Evolutionary conservation across 1,140 invertebrate genomes (phyloP).

Genomic region (Kradibia gibbosae): DNA sequence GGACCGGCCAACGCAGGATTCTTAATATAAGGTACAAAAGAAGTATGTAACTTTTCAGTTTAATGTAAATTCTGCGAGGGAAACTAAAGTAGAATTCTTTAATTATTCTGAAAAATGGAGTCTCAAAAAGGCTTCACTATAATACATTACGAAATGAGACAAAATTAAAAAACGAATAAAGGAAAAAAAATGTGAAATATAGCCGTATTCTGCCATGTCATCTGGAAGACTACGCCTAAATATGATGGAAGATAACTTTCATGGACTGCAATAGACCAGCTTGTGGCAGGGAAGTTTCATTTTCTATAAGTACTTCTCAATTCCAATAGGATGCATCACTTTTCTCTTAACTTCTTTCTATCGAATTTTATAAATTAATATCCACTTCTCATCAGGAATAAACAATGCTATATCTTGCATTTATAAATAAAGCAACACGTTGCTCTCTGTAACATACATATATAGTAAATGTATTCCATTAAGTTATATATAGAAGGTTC

Average conservation of each 20-base stretch:
- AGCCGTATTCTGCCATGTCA: constrained; percentile 68
- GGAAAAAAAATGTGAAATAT: constrained; percentile 55
- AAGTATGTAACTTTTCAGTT: constrained; percentile 18
- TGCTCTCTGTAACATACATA: not conserved
- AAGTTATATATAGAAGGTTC: too few relatives aligned
- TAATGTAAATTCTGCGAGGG: too few relatives aligned
- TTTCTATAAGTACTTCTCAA: constrained; percentile 72
- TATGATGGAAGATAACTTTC: constrained; percentile 66
- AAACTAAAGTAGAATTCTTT: too few relatives aligned
- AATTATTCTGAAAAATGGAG: not conserved
- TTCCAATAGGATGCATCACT: constrained; percentile 63
- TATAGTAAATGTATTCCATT: not conserved
- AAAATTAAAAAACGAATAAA: constrained; percentile 53
- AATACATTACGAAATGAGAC: constrained; percentile 52
- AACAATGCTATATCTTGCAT: not conserved
- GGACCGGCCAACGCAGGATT: not conserved
- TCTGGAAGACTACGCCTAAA: constrained; percentile 66
- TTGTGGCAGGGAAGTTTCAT: constrained; percentile 74
- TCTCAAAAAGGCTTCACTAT: constrained; percentile 49
- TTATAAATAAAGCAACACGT: not conserved
- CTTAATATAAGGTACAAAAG: not conserved
- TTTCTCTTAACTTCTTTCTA: constrained; percentile 3
- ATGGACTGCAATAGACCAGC: constrained; percentile 72
- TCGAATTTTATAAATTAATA: constrained; percentile 42
- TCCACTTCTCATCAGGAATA: constrained; percentile 11